Conservation (phyloP, 2,797 vertebrate species). For the Syngnathus acus region DNA sequence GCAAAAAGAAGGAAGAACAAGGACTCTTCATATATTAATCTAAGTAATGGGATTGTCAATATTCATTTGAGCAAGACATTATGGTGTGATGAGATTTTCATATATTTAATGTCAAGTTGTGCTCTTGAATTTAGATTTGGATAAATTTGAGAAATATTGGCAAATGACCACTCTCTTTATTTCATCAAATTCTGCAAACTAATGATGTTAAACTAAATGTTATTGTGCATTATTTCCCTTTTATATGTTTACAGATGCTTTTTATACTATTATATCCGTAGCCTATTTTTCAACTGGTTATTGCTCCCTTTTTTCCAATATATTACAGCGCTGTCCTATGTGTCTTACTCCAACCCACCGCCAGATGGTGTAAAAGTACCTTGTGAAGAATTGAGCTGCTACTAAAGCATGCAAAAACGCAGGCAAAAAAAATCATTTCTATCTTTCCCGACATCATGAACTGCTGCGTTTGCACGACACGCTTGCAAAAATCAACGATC, state of each 20-base stretch:
- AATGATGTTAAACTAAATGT: neutral
- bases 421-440: too few relatives aligned
- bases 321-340: neutral
- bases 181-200: too few relatives aligned
- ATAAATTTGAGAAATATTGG: neutral
- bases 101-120: neutral
- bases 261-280: neutral
- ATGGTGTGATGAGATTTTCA: neutral
- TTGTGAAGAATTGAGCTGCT: neutral
- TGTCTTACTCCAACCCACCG: neutral
- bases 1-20: constrained; percentile 4
- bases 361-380: neutral
- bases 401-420: neutral
- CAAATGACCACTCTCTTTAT: neutral
- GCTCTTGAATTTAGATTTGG: neutral
- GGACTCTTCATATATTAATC: neutral
- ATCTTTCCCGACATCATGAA: neutral
- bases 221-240: neutral
- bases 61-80: too few relatives aligned
- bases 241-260: neutral
- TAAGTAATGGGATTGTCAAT: neutral
- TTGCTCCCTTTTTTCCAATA: too few relatives aligned
- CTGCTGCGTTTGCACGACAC: too few relatives aligned
- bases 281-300: too few relatives aligned
- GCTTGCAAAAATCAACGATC: neutral